These are phyloP conservation scores for Papilio elwesi DNA, from an alignment of 2,888 invertebrate species.

Conservation along the genomic window DNA sequence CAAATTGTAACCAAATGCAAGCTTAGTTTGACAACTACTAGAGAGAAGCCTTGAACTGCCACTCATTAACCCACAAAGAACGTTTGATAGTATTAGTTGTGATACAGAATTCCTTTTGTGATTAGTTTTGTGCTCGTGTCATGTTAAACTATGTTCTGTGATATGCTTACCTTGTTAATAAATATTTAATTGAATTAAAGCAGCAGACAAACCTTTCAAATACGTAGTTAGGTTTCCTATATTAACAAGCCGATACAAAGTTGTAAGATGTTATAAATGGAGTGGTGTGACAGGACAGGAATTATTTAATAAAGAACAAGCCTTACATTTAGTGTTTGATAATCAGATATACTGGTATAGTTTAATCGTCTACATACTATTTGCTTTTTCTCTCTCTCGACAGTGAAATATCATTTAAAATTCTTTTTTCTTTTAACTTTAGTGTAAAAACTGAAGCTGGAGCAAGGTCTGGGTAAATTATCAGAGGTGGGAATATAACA, in stretches of 20 bases:
- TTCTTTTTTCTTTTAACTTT: conserved; percentile 63
- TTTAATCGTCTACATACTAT: neutral
- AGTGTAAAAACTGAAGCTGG: conserved; percentile 67
- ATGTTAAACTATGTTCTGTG: neutral
- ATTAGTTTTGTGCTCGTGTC: conserved; percentile 13
- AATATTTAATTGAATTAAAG: neutral
- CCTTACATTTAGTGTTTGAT: neutral
- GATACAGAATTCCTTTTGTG: conserved; percentile 5
- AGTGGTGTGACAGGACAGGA: neutral
- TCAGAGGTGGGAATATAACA: conserved; percentile 61
- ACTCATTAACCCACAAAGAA: conserved; percentile 31
- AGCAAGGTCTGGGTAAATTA: conserved; percentile 58
- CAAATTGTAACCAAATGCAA: conserved; percentile 12
- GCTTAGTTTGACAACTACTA: conserved; percentile 27
- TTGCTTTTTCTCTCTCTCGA: neutral
- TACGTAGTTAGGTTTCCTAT: neutral
- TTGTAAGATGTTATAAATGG: neutral
- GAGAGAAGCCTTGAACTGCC: conserved; percentile 38
- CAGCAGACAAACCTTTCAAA: neutral
- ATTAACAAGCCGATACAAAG: neutral
- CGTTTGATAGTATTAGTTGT: neutral
- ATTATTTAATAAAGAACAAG: neutral
- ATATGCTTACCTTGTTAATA: neutral
- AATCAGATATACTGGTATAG: conserved; percentile 18
- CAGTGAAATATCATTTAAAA: conserved; percentile 35